Base-by-base conservation (phyloP, 2,113 vertebrate genomes). In the Sinocyclocheilus anophthalmus region DNA sequence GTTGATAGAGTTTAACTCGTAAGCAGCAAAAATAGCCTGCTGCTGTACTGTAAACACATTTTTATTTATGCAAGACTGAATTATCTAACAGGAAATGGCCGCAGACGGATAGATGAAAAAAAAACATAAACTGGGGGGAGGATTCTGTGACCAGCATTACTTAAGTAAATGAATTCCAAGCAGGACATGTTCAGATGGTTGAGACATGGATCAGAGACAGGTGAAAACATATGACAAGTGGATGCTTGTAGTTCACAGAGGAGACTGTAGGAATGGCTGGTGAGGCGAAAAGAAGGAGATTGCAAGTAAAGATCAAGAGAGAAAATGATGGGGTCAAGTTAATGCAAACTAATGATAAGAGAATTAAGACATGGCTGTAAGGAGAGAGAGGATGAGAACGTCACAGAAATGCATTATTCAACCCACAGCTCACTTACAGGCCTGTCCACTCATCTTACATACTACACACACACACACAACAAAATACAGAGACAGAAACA, bases 341-440 rank as follows among this genome's bases (percentile, higher is more conserved):
- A 84, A 87, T 85, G 79, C 55, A 85, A 63, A 70, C 57, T 63
- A 72, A 85, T 70, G 63, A 67, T 42, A 85, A 85, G 86, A 55
- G 69, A 81, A 69, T 55, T 76, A 81, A 89, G 84, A 84, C 67
- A 14, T 37, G 45, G 57, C 80, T 85, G 86, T 87, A 88, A 88
- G 84, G 70, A 88, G 80, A 88, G 87, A 88, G 75, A 85, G 79
- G 48, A 30, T 81, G 77, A 86, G 85, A 78, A 78, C 84, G 65
- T 70, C 69, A 53, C 59, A 84, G 81, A 76, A 77, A 86, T 90
- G 87, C 88, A 90, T 90, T 90, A 90, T 90, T 90, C 39, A 86
- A 79, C 67, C 61, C 83, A 88, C 70, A 78, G 86, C 88, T 86
- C 88, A 73, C 87, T 86, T 85, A 83, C 88, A 82, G 72, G 22